Evolutionary conservation across 2,888 invertebrate genomes (phyloP).

Genomic region (Hypsopygia costalis): DNA sequence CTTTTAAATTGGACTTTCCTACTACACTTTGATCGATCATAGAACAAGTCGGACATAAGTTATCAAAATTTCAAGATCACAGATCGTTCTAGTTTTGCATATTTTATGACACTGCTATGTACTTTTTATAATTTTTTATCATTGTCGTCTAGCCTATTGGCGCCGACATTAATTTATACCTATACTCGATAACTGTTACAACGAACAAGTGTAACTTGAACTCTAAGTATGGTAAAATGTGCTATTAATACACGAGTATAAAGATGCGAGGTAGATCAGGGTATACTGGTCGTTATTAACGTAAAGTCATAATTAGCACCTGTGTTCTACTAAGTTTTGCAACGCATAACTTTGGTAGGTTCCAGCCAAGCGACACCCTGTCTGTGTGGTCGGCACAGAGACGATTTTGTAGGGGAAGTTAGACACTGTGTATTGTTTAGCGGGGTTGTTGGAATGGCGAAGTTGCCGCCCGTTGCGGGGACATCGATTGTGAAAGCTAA

Average conservation of each 20-base stretch:
- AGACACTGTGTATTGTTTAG: background rate
- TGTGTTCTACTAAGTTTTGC: constrained; percentile 53
- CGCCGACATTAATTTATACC: constrained; percentile 8
- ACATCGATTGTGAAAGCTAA: background rate
- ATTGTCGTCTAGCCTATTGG: too few relatives aligned
- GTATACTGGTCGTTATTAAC: constrained; percentile 26
- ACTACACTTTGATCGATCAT: too few relatives aligned
- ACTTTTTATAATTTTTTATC: too few relatives aligned
- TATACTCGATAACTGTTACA: constrained; percentile 6
- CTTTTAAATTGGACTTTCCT: too few relatives aligned
- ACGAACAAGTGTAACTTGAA: constrained; percentile 1
- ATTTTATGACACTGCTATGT: too few relatives aligned
- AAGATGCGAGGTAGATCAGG: constrained; percentile 26
- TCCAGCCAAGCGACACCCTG: background rate
- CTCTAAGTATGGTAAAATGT: background rate
- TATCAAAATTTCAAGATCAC: too few relatives aligned
- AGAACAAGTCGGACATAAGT: too few relatives aligned
- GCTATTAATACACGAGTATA: background rate
- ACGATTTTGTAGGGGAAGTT: background rate
- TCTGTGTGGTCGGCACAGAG: background rate
- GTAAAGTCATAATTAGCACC: constrained; percentile 62
- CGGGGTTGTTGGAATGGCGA: background rate
- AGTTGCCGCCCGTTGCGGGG: background rate
- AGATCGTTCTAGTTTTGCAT: too few relatives aligned
- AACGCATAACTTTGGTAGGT: constrained; percentile 36